phyloP scores from a whole-genome alignment of 1,140 invertebrate genomes.

The Trachymyrmex cornetzi region DNA sequence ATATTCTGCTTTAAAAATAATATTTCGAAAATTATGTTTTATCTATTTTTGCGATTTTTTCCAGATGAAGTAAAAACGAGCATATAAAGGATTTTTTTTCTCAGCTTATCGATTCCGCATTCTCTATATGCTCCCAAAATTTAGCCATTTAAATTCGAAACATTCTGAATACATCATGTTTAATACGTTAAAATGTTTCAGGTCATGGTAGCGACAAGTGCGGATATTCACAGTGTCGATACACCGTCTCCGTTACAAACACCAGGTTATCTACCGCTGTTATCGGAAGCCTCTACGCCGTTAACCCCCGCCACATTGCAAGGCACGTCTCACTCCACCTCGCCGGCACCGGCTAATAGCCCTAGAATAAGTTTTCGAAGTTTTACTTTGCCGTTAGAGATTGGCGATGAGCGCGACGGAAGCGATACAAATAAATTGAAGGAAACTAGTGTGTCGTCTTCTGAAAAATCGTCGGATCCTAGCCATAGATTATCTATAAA shows the following conservation, averaged over 20 bases:
- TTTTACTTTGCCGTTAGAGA: conserved; percentile 83
- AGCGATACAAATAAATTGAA: conserved; percentile 69
- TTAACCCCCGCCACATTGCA: conserved; percentile 82
- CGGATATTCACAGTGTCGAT: conserved; percentile 85
- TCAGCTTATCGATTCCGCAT: no score
- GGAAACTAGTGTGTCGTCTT: conserved; percentile 71
- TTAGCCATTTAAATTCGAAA: no score
- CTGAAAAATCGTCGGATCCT: conserved; percentile 79
- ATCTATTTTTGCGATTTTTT: no score
- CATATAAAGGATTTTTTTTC: no score
- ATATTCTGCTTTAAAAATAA: no score
- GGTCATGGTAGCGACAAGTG: conserved; percentile 84
- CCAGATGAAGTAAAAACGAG: no score
- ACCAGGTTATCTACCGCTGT: conserved; percentile 83
- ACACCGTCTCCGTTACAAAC: conserved; percentile 84
- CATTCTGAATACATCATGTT: no score
- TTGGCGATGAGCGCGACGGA: conserved; percentile 76
- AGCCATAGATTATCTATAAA: conserved; percentile 82
- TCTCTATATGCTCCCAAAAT: no score
- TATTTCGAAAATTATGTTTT: no score
- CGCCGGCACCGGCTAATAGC: conserved; percentile 81
- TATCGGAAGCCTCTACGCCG: conserved; percentile 85
- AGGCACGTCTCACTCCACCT: conserved; percentile 80
- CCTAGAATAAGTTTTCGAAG: conserved; percentile 86
- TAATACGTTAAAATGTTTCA: conserved; percentile 55